Base-by-base conservation (phyloP, 2,888 invertebrate species). In the Monochamus alternatus region DNA sequence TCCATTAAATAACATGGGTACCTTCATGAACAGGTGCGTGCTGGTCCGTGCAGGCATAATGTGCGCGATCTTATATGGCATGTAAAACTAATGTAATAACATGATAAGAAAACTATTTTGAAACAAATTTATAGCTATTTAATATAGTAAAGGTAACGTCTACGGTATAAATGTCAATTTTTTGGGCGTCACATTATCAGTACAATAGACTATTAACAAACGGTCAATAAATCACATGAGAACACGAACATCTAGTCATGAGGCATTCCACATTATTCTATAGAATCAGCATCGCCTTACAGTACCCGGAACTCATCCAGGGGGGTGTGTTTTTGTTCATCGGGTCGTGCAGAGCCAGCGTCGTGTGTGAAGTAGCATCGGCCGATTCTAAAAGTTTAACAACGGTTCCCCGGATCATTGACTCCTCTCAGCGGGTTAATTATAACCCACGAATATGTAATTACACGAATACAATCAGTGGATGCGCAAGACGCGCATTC, bases 391-490 rank as follows among this genome's bases (percentile, higher is more conserved):
- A 78, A 77, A 78, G 70, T 14, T 75, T 76, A 79, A 79, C 82
- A 82, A 81, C 82, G 81, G 80, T 82, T 82, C 76, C 80, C 71
- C 75, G 86, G 87, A 87, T 86, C 87, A 87, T 87, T 87, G 87
- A 87, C 87, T 87, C 84, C 83, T 82, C 84, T 85, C 84, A 67
- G 81, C 85, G 83, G 85, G 87, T 87, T 88, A 88, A 88, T 88
- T 88, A 88, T 88, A 88, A 87, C 87, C 87, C 87, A 88, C 87
- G 87, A 88, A 88, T 88, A 88, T 87, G 87, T 88, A 88, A 88
- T 88, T 88, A 88, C 88, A 86, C 82, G 87, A 88, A 87, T 85
- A 88, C 88, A 88, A 88, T 88, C 87, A 88, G 86, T 88, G 86
- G 86, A 87, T 86, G 85, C 84, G 84, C 82, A 81, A 82, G 83